Conservation (phyloP, 2,113 vertebrate genomes). For the Lucifuga dentata region DNA sequence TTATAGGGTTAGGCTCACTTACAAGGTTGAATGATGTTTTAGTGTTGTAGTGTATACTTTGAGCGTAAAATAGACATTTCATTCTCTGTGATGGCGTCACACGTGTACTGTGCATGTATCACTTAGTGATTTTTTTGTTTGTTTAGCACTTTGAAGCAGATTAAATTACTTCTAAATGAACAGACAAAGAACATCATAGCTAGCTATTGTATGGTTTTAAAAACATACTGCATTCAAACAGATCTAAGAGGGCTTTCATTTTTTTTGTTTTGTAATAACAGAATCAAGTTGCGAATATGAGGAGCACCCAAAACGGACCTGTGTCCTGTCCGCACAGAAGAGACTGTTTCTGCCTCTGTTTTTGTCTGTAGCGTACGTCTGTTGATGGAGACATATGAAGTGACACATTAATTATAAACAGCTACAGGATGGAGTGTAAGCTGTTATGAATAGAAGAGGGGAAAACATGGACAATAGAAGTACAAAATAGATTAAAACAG, state of each 20-base stretch:
- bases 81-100: neutral
- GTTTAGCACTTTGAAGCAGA: neutral
- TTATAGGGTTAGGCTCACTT: neutral
- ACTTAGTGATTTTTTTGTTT: neutral
- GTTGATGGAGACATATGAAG: slow-evolving; percentile 17
- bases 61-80: neutral
- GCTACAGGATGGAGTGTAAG: slow-evolving; percentile 2
- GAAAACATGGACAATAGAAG: slow-evolving; percentile 5
- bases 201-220: neutral
- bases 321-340: slow-evolving; percentile 39
- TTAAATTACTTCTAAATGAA: neutral
- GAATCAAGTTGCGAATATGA: slow-evolving; percentile 51
- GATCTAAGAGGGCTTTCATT: slow-evolving; percentile 39
- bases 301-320: slow-evolving; percentile 38
- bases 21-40: neutral
- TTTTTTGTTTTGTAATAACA: slow-evolving; percentile 44
- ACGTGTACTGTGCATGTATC: neutral
- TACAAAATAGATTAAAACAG: slow-evolving; percentile 18
- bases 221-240: slow-evolving; percentile 6
- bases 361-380: slow-evolving; percentile 5
- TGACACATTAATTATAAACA: slow-evolving; percentile 24
- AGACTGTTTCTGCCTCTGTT: slow-evolving; percentile 31
- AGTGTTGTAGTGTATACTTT: neutral
- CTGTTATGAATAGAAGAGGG: slow-evolving; percentile 12
- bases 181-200: neutral